A percentile compares a stretch with the other conserved stretches of the same genome.
phyloP scores from a whole-genome alignment of 1,140 invertebrate species.

The Agrypnia vestita region DNA sequence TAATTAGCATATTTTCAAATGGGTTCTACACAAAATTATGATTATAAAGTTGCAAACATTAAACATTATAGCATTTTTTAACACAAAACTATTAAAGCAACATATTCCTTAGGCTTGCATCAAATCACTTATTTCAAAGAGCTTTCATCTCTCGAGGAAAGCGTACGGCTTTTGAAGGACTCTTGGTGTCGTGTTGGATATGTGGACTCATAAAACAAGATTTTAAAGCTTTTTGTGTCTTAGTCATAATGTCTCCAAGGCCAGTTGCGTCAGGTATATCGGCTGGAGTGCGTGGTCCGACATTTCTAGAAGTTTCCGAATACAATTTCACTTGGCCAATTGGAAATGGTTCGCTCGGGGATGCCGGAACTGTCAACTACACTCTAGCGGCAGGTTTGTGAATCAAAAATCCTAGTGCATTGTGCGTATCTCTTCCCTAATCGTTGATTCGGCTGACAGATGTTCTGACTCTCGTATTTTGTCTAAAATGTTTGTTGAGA shows the following conservation, averaged over 20 bases:
- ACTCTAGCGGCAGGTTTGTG: constrained; percentile 68
- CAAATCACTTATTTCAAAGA: not conserved
- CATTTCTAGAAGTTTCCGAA: constrained; percentile 68
- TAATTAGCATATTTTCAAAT: too few relatives aligned
- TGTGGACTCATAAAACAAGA: not conserved
- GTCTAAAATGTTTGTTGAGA: too few relatives aligned
- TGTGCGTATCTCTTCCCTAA: too few relatives aligned
- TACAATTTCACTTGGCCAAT: constrained; percentile 71
- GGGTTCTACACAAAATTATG: too few relatives aligned
- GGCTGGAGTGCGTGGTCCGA: constrained; percentile 46
- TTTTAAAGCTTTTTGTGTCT: not conserved
- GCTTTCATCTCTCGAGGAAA: constrained; percentile 15
- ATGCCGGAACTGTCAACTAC: constrained; percentile 68
- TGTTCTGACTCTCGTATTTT: too few relatives aligned
- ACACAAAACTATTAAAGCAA: not conserved
- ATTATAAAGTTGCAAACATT: too few relatives aligned
- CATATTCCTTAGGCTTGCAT: not conserved
- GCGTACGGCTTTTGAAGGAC: constrained; percentile 3
- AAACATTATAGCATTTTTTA: too few relatives aligned
- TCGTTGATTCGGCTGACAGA: too few relatives aligned
- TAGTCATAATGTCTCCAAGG: constrained; percentile 30
- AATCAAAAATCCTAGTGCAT: not conserved
- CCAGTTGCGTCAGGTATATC: constrained; percentile 40
- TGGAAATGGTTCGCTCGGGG: constrained; percentile 68
- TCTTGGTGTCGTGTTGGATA: not conserved